Evolutionary conservation across 2,888 invertebrate species (phyloP).

Genomic region (Gasteruption jaculator): DNA sequence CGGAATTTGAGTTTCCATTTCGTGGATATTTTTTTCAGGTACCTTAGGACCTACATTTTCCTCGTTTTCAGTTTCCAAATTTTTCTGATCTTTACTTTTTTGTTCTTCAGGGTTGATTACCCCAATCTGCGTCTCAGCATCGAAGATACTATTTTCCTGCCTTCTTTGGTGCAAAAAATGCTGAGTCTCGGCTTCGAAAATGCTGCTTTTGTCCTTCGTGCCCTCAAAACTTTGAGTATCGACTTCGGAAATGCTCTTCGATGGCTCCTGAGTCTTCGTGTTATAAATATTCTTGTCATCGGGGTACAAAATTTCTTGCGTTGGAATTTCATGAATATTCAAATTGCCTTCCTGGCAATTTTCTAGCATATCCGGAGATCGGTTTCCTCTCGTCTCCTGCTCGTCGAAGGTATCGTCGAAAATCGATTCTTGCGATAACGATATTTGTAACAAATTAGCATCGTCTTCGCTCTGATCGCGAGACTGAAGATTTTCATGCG

Average conservation of each 20-base stretch:
- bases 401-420: too few species aligned
- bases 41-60: background rate
- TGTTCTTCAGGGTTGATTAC: background rate
- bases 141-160: conserved; percentile 12
- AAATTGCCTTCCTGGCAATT: too few species aligned
- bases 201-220: background rate
- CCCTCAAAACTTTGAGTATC: background rate
- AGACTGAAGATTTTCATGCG: too few species aligned
- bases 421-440: too few species aligned
- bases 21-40: conserved; percentile 13
- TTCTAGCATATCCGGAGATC: too few species aligned
- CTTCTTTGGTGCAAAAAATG: conserved; percentile 1
- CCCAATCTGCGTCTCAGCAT: conserved; percentile 16
- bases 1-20: conserved; percentile 25
- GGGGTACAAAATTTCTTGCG: too few species aligned
- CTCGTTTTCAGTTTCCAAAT: background rate
- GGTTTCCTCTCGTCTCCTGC: too few species aligned
- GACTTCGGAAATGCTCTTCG: too few species aligned
- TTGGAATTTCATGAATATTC: too few species aligned
- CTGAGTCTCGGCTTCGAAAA: conserved; percentile 17
- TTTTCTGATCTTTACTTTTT: conserved; percentile 2
- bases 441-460: too few species aligned
- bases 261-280: conserved; percentile 24
- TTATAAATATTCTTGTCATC: conserved; percentile 21
- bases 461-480: too few species aligned